phyloP scores from a whole-genome alignment of 2,888 invertebrate species.

The Diarsia rubi region DNA sequence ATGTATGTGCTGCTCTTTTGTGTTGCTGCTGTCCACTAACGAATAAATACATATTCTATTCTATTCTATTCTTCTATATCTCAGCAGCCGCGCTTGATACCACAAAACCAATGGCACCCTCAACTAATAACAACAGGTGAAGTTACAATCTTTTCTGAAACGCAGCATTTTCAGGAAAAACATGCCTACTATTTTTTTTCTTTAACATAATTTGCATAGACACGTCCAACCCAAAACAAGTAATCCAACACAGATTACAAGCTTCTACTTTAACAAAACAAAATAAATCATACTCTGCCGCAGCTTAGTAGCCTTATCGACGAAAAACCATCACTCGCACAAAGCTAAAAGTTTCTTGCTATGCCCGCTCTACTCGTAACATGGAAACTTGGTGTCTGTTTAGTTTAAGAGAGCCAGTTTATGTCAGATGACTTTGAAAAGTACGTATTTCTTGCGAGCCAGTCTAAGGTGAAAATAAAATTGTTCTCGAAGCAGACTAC shows the following conservation, averaged over 20 bases:
- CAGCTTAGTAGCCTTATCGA: slow-evolving; percentile 66
- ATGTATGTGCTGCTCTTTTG: too few relatives aligned
- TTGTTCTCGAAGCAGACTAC: slow-evolving; percentile 47
- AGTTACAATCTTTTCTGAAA: neutral
- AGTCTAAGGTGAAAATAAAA: slow-evolving; percentile 73
- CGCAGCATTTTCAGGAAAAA: neutral
- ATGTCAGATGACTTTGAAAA: slow-evolving; percentile 82
- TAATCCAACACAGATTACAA: slow-evolving; percentile 63
- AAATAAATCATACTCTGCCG: slow-evolving; percentile 64
- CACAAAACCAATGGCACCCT: too few relatives aligned
- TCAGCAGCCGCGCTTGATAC: too few relatives aligned
- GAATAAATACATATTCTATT: too few relatives aligned
- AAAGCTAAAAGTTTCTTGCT: slow-evolving; percentile 77
- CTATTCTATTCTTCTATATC: too few relatives aligned
- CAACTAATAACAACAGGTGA: neutral
- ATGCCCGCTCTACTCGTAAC: slow-evolving; percentile 62
- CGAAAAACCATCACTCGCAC: slow-evolving; percentile 67
- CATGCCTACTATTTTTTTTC: neutral
- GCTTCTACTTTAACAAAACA: slow-evolving; percentile 54
- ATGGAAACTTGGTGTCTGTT: slow-evolving; percentile 82
- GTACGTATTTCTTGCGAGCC: slow-evolving; percentile 76
- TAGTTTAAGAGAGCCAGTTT: slow-evolving; percentile 83
- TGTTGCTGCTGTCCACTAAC: too few relatives aligned
- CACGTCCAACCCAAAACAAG: slow-evolving; percentile 43
- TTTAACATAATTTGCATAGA: slow-evolving; percentile 30